A percentile compares a stretch with the other conserved stretches of the same genome.
phyloP scores from a whole-genome alignment of 1,140 invertebrate species.

The Eumaeus atala region DNA sequence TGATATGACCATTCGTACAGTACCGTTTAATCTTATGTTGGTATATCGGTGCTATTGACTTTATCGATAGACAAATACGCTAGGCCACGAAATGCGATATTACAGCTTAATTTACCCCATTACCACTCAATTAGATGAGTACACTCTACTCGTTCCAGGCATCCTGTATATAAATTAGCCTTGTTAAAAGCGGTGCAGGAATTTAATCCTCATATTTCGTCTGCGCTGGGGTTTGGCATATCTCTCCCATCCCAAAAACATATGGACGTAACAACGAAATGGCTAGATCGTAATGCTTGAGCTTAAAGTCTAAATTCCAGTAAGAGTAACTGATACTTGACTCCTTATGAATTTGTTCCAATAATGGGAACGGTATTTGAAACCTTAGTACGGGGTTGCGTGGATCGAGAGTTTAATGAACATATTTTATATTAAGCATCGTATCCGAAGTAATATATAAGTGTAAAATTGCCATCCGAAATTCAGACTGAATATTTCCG shows the following conservation, averaged over 20 bases:
- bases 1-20: no score
- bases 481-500: no score
- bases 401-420: slow-evolving; percentile 22
- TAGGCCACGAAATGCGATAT: slow-evolving; percentile 22
- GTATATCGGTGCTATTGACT: no score
- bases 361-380: slow-evolving; percentile 19
- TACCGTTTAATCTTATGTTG: no score
- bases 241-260: slow-evolving; percentile 55
- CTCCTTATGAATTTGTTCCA: slow-evolving; percentile 16
- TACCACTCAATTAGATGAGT: slow-evolving; percentile 67
- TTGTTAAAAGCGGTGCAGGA: slow-evolving; percentile 69
- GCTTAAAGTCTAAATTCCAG: slow-evolving; percentile 28
- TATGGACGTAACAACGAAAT: slow-evolving; percentile 28
- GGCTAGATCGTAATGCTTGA: slow-evolving; percentile 33
- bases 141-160: slow-evolving; percentile 36
- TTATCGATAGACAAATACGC: neutral
- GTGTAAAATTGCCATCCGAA: no score
- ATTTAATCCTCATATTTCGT: slow-evolving; percentile 74
- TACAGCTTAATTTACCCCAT: slow-evolving; percentile 46
- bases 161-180: slow-evolving; percentile 65
- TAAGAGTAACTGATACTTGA: slow-evolving; percentile 17
- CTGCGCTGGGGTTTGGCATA: slow-evolving; percentile 58
- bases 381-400: slow-evolving; percentile 22
- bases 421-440: slow-evolving; percentile 15
- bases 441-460: slow-evolving; percentile 2